These are phyloP conservation scores for Yponomeuta cagnagella DNA, from an alignment of 2,888 invertebrate genomes.

Conservation along the genomic window DNA sequence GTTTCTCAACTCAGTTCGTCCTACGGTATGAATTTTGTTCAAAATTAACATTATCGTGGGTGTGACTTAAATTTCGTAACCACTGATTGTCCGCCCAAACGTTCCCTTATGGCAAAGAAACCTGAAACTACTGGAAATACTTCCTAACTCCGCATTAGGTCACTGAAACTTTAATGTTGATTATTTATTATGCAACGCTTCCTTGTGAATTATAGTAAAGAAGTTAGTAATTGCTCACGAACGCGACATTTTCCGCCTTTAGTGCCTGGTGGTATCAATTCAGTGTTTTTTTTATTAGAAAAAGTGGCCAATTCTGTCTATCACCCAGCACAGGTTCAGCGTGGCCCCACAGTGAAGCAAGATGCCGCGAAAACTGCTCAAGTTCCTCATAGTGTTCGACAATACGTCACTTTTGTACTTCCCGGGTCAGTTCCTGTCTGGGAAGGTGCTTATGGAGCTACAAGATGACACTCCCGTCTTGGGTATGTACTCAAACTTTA, in stretches of 20 bases:
- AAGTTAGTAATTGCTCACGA: slow-evolving; percentile 4
- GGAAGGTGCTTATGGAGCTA: slow-evolving; percentile 92
- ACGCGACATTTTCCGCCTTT: neutral
- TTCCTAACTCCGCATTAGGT: slow-evolving; percentile 2
- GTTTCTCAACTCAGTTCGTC: slow-evolving; percentile 60
- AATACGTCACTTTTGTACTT: slow-evolving; percentile 94
- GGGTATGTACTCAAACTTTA: slow-evolving; percentile 68
- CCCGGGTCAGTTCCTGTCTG: slow-evolving; percentile 94
- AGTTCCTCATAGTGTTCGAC: slow-evolving; percentile 95
- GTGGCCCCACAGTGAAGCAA: slow-evolving; percentile 24
- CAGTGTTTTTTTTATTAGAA: neutral
- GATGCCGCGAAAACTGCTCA: slow-evolving; percentile 92
- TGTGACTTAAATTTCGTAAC: slow-evolving; percentile 48
- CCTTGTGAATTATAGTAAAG: neutral
- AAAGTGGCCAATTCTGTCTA: neutral
- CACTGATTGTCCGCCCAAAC: slow-evolving; percentile 38
- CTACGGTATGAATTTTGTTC: slow-evolving; percentile 44
- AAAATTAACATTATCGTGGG: slow-evolving; percentile 49
- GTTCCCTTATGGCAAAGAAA: slow-evolving; percentile 23
- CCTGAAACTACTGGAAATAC: neutral
- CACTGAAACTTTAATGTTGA: neutral
- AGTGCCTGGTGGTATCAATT: slow-evolving; percentile 4
- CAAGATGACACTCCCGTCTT: slow-evolving; percentile 95
- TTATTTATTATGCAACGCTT: slow-evolving; percentile 3
- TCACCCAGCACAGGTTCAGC: neutral